These are phyloP conservation scores for Scolopax mira DNA, from an alignment of 2,113 vertebrate species.

Conservation along the genomic window DNA sequence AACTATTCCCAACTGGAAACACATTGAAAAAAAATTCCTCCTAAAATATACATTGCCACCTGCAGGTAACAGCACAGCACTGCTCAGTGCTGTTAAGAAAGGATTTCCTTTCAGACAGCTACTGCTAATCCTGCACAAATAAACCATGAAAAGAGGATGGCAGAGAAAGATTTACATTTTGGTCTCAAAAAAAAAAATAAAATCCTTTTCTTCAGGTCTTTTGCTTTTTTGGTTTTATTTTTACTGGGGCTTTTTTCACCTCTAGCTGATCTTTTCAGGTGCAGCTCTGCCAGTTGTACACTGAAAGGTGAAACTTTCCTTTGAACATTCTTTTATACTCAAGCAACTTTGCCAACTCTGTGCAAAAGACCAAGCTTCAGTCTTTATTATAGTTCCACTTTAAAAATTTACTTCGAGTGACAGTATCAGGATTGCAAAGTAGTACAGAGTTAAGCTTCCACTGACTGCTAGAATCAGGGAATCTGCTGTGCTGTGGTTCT, in stretches of 20 bases:
- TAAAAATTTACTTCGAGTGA: neutral
- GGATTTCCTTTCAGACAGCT: neutral
- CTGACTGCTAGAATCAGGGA: neutral
- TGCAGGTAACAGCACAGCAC: constrained; percentile 32
- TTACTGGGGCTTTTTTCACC: neutral
- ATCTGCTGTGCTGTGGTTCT: neutral
- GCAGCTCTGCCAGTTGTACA: neutral
- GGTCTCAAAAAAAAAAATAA: neutral
- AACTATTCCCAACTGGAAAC: neutral
- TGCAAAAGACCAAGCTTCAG: neutral
- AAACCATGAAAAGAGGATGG: neutral
- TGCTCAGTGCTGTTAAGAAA: neutral
- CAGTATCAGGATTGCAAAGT: neutral
- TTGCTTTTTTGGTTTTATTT: neutral
- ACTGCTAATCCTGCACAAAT: neutral
- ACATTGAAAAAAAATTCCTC: neutral
- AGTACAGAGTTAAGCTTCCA: neutral
- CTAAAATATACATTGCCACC: constrained; percentile 32
- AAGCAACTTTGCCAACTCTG: neutral
- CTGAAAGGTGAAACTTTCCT: neutral
- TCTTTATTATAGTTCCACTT: neutral
- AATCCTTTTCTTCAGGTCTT: neutral
- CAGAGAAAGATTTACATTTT: neutral
- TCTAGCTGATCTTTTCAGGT: neutral
- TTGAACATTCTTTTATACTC: neutral